These are phyloP conservation scores for Brachirus orientalis DNA, from an alignment of 2,113 vertebrate species.

Conservation along the genomic window DNA sequence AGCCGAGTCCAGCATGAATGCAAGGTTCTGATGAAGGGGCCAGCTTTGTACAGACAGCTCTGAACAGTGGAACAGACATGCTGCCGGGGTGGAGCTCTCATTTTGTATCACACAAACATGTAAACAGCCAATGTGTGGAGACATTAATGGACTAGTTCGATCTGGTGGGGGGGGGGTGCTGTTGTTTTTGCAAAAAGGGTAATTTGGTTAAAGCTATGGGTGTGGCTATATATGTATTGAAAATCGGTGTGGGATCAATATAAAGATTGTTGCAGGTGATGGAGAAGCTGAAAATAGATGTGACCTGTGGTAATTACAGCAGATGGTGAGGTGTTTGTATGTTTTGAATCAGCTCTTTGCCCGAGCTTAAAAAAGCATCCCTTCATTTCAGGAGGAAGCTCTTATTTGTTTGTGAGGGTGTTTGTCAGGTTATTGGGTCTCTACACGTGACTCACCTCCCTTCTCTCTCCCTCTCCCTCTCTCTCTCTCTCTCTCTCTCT, in stretches of 20 bases:
- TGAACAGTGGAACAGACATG: constrained; percentile 65
- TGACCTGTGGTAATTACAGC: constrained; percentile 77
- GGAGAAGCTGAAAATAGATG: constrained; percentile 73
- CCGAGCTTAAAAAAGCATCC: constrained; percentile 73
- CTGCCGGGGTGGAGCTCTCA: constrained; percentile 57
- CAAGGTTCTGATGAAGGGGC: constrained; percentile 70
- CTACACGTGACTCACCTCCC: constrained; percentile 45
- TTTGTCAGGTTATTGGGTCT: constrained; percentile 76
- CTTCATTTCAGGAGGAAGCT: constrained; percentile 81
- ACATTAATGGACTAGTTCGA: constrained; percentile 59
- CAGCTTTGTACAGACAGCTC: constrained; percentile 60
- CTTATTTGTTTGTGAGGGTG: constrained; percentile 66
- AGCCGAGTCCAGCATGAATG: constrained; percentile 76
- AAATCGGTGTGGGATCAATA: constrained; percentile 68
- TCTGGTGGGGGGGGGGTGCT: neutral
- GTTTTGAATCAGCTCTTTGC: constrained; percentile 80
- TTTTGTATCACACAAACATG: constrained; percentile 39
- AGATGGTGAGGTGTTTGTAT: constrained; percentile 66
- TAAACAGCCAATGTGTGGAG: constrained; percentile 39
- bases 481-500: constrained; percentile 22
- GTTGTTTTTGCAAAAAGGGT: constrained; percentile 48
- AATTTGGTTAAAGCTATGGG: constrained; percentile 55
- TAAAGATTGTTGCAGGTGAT: constrained; percentile 54
- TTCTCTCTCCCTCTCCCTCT: neutral
- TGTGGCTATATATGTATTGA: constrained; percentile 48